Evolutionary conservation across 2,113 vertebrate species (phyloP), one percentile per base, ranked within the genome.

Genomic region (Eira barbara): DNA sequence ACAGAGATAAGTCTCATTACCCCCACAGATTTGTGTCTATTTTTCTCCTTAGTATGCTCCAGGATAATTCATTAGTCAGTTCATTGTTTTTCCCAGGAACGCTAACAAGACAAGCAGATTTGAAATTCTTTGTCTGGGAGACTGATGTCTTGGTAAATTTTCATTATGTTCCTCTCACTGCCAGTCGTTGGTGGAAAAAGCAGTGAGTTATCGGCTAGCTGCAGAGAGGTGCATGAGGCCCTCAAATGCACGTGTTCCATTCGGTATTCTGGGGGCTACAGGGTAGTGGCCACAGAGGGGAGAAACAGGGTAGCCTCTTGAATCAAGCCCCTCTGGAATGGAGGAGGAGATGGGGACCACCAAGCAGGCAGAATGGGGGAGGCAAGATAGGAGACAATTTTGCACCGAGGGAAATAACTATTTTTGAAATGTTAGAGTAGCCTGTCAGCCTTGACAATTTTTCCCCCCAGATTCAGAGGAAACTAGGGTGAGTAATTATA

Each of bases 401-500:
- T 97, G 71, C n/a, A 97, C 80, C 69, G 23, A 86, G 90, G 57
- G 39, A 95, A 97, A 89, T 94, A 93, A 96, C 97, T 97, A 80
- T 96, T 97, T 98, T 97, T 94, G 83, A 97, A 90, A 81, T 71
- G 18, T 97, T 97, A 97, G 57, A 92, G 89, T 89, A 67, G 47
- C 73, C 95, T 98, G 92, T 96, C 96, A 97, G 78, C 94, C 67
- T 96, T 97, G 96, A 95, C 94, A 96, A 67, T 34, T 96, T 96
- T 83, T 96, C 90, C 95, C 65, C 36, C 11, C 74, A 93, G 87
- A 90, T 97, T 97, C 36, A 61, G 79, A 97, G 82, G 73, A 97
- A 97, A 94, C 81, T 12, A 23, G 74, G n/a, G 36, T 87, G 92
- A 98, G 63, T 97, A 98, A 95, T 97, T 98, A 96, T 45, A 99